phyloP scores from a whole-genome alignment of 1,140 invertebrate species.

The Scaptomyza montana region DNA sequence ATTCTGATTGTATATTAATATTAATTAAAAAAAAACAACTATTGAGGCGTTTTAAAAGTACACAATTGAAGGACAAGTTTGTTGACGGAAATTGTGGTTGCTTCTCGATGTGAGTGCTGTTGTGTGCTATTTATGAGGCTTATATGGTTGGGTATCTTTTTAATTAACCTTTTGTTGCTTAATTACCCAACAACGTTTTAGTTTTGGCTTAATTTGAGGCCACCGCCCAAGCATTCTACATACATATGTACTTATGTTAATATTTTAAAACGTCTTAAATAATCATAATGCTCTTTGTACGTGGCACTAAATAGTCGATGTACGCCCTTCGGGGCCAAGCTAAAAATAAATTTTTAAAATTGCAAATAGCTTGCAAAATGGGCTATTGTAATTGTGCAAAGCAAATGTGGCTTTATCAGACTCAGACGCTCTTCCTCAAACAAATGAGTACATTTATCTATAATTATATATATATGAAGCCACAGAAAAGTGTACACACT shows the following conservation, averaged over 20 bases:
- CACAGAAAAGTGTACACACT: constrained; percentile 4
- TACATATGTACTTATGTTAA: background rate
- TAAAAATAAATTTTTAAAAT: constrained; percentile 31
- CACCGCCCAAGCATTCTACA: background rate
- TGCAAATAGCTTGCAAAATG: constrained; percentile 19
- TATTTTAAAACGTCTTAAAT: background rate
- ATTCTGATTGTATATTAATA: background rate
- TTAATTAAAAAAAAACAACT: too few relatives aligned
- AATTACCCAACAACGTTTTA: background rate
- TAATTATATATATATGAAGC: background rate
- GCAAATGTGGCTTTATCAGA: constrained; percentile 10
- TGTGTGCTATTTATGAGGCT: background rate
- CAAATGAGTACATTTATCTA: background rate
- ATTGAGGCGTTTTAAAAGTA: constrained; percentile 26
- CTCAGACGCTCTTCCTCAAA: constrained; percentile 8
- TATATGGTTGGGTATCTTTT: background rate
- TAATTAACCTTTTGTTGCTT: constrained; percentile 16
- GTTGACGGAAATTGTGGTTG: constrained; percentile 33
- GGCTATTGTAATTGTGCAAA: constrained; percentile 1
- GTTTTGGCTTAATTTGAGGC: constrained; percentile 3
- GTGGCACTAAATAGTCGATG: constrained; percentile 15
- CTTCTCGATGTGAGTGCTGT: background rate
- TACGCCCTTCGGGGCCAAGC: background rate
- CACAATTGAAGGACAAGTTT: constrained; percentile 38
- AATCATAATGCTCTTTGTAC: constrained; percentile 3